Conservation (phyloP, 1,140 invertebrate genomes). For the Cotesia glomerata region DNA sequence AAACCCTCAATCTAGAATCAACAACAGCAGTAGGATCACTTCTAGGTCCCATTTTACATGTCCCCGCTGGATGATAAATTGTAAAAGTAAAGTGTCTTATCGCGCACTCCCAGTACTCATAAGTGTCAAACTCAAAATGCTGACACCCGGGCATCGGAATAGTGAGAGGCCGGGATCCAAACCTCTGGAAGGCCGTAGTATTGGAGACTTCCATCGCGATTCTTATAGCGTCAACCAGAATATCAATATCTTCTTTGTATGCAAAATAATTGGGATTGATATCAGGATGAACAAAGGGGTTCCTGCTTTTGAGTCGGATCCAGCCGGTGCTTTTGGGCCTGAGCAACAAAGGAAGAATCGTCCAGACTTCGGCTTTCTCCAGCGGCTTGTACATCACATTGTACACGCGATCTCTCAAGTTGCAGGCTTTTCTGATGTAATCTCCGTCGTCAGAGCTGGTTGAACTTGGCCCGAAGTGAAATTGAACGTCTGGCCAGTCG, state of each 20-base stretch:
- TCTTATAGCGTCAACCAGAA: conserved; percentile 81
- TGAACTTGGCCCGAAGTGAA: conserved; percentile 83
- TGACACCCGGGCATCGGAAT: conserved; percentile 84
- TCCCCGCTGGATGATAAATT: conserved; percentile 85
- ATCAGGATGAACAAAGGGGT: conserved; percentile 82
- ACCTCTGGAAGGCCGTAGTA: conserved; percentile 79
- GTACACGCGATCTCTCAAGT: conserved; percentile 79
- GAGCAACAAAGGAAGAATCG: conserved; percentile 78
- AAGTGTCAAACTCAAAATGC: conserved; percentile 72
- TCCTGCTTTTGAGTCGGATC: conserved; percentile 76
- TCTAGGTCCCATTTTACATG: conserved; percentile 85
- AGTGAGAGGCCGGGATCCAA: conserved; percentile 77
- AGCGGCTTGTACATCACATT: conserved; percentile 86
- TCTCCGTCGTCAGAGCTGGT: conserved; percentile 82
- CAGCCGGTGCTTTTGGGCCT: conserved; percentile 84
- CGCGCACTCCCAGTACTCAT: conserved; percentile 87
- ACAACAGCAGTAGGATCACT: conserved; percentile 80
- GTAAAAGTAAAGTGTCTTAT: conserved; percentile 83
- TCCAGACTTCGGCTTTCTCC: conserved; percentile 80
- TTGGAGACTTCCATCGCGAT: conserved; percentile 81
- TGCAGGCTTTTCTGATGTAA: conserved; percentile 76
- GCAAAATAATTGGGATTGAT: conserved; percentile 94
- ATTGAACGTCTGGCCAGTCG: conserved; percentile 85
- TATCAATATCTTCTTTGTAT: conserved; percentile 77
- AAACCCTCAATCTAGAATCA: conserved; percentile 76